These are phyloP conservation scores for Squalus acanthias DNA, from an alignment of 2,797 vertebrate genomes.

Conservation along the genomic window DNA sequence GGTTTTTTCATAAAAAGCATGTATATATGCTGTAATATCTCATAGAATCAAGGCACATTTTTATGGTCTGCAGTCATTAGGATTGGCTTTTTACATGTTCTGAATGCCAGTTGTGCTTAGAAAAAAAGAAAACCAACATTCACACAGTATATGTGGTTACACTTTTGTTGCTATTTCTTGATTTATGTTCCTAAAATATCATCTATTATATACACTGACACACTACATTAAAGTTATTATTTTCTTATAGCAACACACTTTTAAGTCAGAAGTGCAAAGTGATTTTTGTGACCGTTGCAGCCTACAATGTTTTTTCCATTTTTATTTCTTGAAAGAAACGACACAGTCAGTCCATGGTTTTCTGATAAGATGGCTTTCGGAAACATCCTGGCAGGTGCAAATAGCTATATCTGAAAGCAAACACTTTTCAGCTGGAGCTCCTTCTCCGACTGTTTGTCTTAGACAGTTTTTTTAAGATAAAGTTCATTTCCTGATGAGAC, in stretches of 20 bases:
- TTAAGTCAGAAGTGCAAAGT: slow-evolving; percentile 23
- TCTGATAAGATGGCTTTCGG: background rate
- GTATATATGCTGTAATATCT: background rate
- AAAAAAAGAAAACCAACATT: slow-evolving; percentile 34
- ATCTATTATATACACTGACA: background rate
- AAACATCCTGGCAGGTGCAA: background rate
- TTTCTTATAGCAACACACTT: background rate
- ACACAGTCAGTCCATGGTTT: background rate
- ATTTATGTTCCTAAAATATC: slow-evolving; percentile 26
- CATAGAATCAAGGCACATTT: slow-evolving; percentile 62
- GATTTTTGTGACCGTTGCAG: background rate
- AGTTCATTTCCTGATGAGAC: slow-evolving; percentile 81
- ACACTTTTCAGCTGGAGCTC: background rate
- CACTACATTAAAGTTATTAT: background rate
- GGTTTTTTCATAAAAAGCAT: slow-evolving; percentile 54
- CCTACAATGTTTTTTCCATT: background rate
- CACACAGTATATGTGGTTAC: slow-evolving; percentile 39
- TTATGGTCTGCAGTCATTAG: slow-evolving; percentile 57
- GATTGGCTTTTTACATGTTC: slow-evolving; percentile 54
- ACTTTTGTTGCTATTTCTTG: slow-evolving; percentile 30
- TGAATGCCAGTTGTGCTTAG: slow-evolving; percentile 44
- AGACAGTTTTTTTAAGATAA: slow-evolving; percentile 76
- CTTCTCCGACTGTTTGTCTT: slow-evolving; percentile 30
- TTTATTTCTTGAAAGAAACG: background rate
- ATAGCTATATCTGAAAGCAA: slow-evolving; percentile 14